phyloP scores from a whole-genome alignment of 2,113 vertebrate genomes.

The Cygnus atratus region DNA sequence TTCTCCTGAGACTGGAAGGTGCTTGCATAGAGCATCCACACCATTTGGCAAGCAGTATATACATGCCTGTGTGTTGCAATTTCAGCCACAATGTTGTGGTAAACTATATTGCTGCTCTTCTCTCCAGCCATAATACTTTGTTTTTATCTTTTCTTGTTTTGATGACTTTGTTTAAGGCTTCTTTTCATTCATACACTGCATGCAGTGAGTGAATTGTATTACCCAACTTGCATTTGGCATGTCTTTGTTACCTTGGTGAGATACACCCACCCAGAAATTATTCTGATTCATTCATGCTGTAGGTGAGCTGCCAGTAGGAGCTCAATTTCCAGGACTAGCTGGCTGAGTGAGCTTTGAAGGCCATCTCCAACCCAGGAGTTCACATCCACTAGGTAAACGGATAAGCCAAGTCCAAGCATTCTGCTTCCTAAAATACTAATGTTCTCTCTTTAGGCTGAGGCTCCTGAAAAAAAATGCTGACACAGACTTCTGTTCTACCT shows the following conservation, averaged over 20 bases:
- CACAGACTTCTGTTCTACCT: not conserved
- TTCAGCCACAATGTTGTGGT: not conserved
- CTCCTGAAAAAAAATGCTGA: not conserved
- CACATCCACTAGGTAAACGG: not conserved
- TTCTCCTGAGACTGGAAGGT: not conserved
- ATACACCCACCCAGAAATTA: not conserved
- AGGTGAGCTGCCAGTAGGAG: not conserved
- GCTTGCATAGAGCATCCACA: not conserved
- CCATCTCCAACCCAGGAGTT: not conserved
- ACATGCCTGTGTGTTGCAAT: not conserved
- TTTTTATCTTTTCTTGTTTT: not conserved
- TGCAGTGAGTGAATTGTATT: not conserved
- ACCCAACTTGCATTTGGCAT: not conserved
- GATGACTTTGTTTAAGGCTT: not conserved
- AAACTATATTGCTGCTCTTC: not conserved
- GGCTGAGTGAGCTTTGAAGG: conserved; percentile 8
- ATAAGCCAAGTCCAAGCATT: not conserved
- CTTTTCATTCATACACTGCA: not conserved
- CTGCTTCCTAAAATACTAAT: not conserved
- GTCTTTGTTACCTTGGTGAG: not conserved
- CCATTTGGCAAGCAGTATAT: not conserved
- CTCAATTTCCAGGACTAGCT: conserved; percentile 15
- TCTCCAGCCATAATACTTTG: not conserved
- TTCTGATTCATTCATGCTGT: conserved; percentile 19
- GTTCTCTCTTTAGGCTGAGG: not conserved